Conservation (phyloP, 2,113 vertebrate genomes). For the Calypte anna region DNA sequence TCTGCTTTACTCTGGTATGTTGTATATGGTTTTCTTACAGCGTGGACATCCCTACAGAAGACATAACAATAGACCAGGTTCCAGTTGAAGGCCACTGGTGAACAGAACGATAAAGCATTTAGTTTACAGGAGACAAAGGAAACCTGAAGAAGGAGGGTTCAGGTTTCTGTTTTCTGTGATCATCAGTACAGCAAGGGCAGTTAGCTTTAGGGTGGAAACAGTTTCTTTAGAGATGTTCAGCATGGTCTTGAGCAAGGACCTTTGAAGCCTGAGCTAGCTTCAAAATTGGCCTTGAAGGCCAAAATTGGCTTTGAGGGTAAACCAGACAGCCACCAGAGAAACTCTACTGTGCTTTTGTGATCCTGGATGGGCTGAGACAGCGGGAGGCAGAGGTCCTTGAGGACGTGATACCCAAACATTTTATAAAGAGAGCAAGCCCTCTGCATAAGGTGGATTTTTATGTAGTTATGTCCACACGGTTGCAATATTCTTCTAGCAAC, state of each 20-base stretch:
- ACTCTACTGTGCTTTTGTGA: neutral
- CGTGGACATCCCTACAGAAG: neutral
- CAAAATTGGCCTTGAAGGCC: neutral
- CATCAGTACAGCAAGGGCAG: neutral
- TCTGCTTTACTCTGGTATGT: neutral
- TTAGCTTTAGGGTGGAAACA: neutral
- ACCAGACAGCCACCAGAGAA: neutral
- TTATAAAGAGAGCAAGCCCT: neutral
- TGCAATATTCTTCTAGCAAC: neutral
- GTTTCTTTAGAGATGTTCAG: neutral
- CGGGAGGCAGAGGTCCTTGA: neutral
- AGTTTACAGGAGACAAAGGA: neutral
- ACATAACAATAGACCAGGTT: rapidly evolving
- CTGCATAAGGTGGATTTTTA: neutral
- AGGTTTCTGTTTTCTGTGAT: neutral
- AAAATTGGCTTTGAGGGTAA: neutral
- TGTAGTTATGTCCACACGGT: neutral
- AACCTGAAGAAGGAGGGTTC: neutral
- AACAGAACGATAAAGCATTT: neutral
- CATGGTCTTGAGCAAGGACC: neutral
- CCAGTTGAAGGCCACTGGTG: neutral
- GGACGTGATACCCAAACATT: neutral
- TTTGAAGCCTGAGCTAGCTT: neutral
- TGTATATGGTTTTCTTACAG: neutral
- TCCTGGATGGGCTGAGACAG: neutral